Evolutionary conservation across 1,140 invertebrate genomes (phyloP), one percentile per base, ranked within the genome.

Genomic region (Goniozus legneri): DNA sequence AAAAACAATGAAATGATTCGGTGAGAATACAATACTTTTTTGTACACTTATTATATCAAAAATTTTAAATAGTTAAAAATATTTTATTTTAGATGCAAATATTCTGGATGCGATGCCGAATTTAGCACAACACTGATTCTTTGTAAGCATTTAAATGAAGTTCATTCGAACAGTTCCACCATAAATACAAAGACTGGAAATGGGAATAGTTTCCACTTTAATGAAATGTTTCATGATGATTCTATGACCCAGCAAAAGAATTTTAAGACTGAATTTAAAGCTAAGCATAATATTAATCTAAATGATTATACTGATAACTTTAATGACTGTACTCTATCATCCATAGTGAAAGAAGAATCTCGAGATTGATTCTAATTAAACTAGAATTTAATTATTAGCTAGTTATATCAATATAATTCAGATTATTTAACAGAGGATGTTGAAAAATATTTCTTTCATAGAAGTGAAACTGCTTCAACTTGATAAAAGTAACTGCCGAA

Each of bases 231-330:
- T 44, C 60, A 64, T 33, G 57, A 64, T 47, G 58, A 69, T 46
- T 52, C 59, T 61, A 62, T 57, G 36, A 34, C 52, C 51, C 64
- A 62, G 33, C 62, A 62, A 56, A 47, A 47, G 60, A 73, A 71
- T 56, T 68, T 71, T 60, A 75, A 75, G 71, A 75, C 72, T 75
- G 72, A 75, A 45, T 69, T 71, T 50, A 69, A 73, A 69, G 69
- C 66, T 65, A 75, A 75, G 56, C 60, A 58, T 56, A 69, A 61
- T 50, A 52, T 65, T 64, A 69, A 64, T 43, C 47, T 56, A 44
- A 58, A 64, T 24, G 51, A 67, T 7, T 62, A 62, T 44, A 40
- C 51, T 12, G 58, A 61, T 41, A 55, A 34, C 42, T 47, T 54
- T 4, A 52, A 62, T 33, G 61, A 67, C 14, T 44, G 48, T 38